A percentile compares a stretch with the other conserved stretches of the same genome.
phyloP scores from a whole-genome alignment of 1,140 invertebrate genomes.

The Rhagoletis zephyria region DNA sequence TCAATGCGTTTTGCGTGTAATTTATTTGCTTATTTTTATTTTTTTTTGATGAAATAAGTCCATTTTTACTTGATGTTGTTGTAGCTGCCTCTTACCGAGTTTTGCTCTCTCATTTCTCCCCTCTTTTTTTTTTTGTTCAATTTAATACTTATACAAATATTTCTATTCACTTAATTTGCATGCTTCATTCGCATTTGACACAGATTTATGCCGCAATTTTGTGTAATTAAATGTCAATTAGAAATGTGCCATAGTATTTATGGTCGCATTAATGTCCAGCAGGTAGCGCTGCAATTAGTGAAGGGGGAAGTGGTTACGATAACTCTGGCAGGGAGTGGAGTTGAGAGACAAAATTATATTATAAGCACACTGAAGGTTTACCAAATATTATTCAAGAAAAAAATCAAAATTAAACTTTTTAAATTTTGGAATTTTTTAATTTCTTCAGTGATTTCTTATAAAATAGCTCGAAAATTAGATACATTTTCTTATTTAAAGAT shows the following conservation, averaged over 20 bases:
- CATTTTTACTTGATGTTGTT: too few species aligned
- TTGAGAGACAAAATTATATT: too few species aligned
- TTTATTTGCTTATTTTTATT: neutral
- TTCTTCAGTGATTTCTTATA: too few species aligned
- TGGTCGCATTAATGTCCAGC: neutral
- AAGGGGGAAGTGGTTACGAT: too few species aligned
- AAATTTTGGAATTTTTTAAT: too few species aligned
- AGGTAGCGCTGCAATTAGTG: too few species aligned
- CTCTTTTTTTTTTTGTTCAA: neutral
- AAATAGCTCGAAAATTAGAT: too few species aligned
- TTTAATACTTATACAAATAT: neutral
- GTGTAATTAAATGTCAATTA: conserved; percentile 18
- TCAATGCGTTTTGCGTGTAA: neutral
- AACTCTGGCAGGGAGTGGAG: too few species aligned
- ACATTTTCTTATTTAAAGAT: too few species aligned
- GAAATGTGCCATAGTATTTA: neutral
- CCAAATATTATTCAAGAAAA: too few species aligned
- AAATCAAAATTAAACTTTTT: too few species aligned
- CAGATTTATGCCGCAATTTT: conserved; percentile 33
- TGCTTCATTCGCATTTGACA: neutral
- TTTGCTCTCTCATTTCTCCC: neutral
- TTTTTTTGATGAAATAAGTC: neutral
- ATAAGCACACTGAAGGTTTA: too few species aligned
- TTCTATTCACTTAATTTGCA: neutral
- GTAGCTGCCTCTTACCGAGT: neutral